phyloP scores from a whole-genome alignment of 1,140 invertebrate genomes.

The Temnothorax curvispinosus region DNA sequence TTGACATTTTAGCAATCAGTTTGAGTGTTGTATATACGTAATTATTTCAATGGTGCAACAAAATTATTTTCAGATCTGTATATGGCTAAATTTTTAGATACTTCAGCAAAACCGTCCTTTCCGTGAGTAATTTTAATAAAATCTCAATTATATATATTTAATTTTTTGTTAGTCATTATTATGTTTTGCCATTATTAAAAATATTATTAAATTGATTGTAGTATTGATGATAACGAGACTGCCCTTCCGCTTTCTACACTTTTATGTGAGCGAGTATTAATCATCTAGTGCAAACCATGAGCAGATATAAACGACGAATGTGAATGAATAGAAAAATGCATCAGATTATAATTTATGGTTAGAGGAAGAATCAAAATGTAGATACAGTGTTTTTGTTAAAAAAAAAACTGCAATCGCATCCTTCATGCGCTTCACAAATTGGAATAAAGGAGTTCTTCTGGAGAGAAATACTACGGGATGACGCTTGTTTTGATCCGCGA shows the following conservation, averaged over 20 bases:
- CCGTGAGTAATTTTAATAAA: neutral
- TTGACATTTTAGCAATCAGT: too few species aligned
- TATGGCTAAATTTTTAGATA: too few species aligned
- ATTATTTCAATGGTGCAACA: too few species aligned
- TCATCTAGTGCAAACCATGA: neutral
- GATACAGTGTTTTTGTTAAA: neutral
- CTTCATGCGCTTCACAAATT: neutral
- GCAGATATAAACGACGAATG: neutral
- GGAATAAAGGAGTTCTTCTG: neutral
- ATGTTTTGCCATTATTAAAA: neutral
- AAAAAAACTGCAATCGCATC: neutral
- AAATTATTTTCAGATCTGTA: too few species aligned
- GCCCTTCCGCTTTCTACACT: neutral
- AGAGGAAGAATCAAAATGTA: neutral
- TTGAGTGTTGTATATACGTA: too few species aligned
- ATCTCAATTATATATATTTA: neutral
- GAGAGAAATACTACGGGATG: slow-evolving; percentile 4
- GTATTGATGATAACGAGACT: slow-evolving; percentile 5
- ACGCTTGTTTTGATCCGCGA: slow-evolving; percentile 41
- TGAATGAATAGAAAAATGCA: neutral
- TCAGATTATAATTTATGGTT: neutral
- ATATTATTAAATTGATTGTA: neutral
- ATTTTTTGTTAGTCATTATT: neutral
- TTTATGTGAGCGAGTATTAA: neutral
- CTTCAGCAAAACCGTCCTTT: too few species aligned